phyloP scores from a whole-genome alignment of 2,888 invertebrate species.

The Pilophorus perplexus region DNA sequence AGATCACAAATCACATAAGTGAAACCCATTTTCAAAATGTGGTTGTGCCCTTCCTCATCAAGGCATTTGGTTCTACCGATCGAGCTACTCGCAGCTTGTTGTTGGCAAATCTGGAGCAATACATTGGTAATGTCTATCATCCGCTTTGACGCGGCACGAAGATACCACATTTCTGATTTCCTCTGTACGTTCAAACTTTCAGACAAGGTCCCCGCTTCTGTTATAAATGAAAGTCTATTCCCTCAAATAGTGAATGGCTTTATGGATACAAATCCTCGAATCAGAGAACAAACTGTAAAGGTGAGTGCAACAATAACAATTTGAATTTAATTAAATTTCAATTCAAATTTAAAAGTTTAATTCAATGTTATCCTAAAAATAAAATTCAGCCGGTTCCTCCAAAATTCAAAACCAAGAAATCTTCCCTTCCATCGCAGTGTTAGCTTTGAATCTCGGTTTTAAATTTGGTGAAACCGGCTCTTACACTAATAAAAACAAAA shows the following conservation, averaged over 20 bases:
- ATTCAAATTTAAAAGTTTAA: no score
- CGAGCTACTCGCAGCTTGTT: slow-evolving; percentile 91
- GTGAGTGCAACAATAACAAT: no score
- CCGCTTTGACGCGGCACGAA: background rate
- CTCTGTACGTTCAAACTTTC: background rate
- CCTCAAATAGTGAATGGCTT: slow-evolving; percentile 92
- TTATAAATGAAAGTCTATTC: slow-evolving; percentile 92
- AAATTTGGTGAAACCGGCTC: no score
- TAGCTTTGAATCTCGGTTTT: no score
- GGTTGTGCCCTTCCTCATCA: slow-evolving; percentile 96
- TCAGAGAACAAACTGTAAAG: slow-evolving; percentile 96
- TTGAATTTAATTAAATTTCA: no score
- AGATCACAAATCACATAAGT: slow-evolving; percentile 86
- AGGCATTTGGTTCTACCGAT: slow-evolving; percentile 93
- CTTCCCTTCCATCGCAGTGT: no score
- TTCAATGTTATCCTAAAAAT: no score
- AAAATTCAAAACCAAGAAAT: no score
- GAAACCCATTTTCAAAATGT: slow-evolving; percentile 92
- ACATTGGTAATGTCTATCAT: slow-evolving; percentile 58
- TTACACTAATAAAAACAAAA: no score
- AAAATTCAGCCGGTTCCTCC: no score
- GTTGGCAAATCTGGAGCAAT: slow-evolving; percentile 89
- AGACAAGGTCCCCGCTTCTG: slow-evolving; percentile 58
- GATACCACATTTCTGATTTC: background rate
- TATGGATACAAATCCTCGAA: slow-evolving; percentile 93